Evolutionary conservation across 2,797 vertebrate genomes (phyloP), one percentile per base, ranked within the genome.

Genomic region (Cryptoblepharus egeriae): DNA sequence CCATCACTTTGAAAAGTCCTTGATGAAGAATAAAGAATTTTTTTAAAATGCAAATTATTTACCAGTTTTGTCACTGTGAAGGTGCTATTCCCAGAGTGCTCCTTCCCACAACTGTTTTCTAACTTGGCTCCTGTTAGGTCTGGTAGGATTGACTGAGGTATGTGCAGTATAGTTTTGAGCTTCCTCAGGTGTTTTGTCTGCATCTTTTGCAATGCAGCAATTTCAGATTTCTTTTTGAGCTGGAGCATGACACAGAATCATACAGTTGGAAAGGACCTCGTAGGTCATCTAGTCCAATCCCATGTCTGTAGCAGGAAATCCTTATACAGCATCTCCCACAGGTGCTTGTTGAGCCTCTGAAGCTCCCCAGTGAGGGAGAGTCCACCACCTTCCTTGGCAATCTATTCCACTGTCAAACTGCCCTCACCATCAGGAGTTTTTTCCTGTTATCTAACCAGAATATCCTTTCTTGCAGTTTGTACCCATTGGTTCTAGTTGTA

Each of bases 41-140:
- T 35, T 26, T 9, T 4, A 55, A 69, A 61, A 22, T 82, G 28
- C 69, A 67, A 58, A 57, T n/a, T 52, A 70, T 64, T 57, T 28
- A 18, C 39, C 74, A 71, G 16, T 61, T n/a, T 37, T 63, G 42
- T 65, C 58, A 72, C 35, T 7, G 30, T 45, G 32, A 76, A 80
- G 58, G 10, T 80, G 52, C 68, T 49, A 81, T 35, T 61, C 45
- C 61, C 61, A 89, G 71, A 79, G 1, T 26, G 69, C 42, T 69
- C 30, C 37, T 80, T 64, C 79, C 28, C 13, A 63, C 64, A 67
- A 8, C 52, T 0, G 0, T 30, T 80, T 32, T 77, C 73, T 74
- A 71, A 2, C 76, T 80, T 84, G 49, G 64, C 13, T 75, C 75
- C 16, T 82, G 6, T 77, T 88, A 30, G 81, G 81, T 11, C 83